Percentiles rank a stretch among this genome's conserved stretches.
These are phyloP conservation scores for Chaetodon trifascialis DNA, from an alignment of 2,113 vertebrate species.

Conservation along the genomic window DNA sequence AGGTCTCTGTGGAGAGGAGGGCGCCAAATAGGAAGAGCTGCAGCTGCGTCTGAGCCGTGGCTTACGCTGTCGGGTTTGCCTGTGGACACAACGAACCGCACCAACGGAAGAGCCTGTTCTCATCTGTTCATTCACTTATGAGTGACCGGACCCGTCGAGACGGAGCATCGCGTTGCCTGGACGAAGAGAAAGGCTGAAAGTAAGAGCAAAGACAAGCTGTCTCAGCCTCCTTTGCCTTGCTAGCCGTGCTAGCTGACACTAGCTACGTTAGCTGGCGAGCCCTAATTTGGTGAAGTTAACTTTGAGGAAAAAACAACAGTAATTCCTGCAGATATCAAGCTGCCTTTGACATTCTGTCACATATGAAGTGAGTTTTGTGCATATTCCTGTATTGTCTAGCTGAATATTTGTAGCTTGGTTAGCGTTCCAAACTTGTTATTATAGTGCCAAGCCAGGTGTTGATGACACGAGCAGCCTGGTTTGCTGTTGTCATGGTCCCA, in stretches of 20 bases:
- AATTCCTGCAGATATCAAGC: neutral
- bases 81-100: constrained; percentile 4
- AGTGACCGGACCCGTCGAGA: neutral
- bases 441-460: constrained; percentile 18
- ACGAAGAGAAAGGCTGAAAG: constrained; percentile 23
- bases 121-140: neutral
- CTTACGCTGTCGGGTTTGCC: no score
- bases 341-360: fast-evolving
- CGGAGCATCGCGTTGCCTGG: neutral
- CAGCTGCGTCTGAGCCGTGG: neutral
- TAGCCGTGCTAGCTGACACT: constrained; percentile 35
- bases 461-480: neutral
- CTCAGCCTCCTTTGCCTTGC: neutral
- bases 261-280: constrained; percentile 30
- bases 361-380: neutral
- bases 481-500: constrained; percentile 41
- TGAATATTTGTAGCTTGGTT: neutral
- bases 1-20: constrained; percentile 21
- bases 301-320: neutral
- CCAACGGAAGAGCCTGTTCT: neutral
- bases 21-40: constrained; percentile 77
- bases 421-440: neutral
- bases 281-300: constrained; percentile 11
- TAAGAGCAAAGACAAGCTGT: constrained; percentile 21
- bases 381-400: neutral